A percentile compares a stretch with the other conserved stretches of the same genome.
Conservation (phyloP, 2,888 invertebrate genomes). For the Mesorhabditis sp. region DNA sequence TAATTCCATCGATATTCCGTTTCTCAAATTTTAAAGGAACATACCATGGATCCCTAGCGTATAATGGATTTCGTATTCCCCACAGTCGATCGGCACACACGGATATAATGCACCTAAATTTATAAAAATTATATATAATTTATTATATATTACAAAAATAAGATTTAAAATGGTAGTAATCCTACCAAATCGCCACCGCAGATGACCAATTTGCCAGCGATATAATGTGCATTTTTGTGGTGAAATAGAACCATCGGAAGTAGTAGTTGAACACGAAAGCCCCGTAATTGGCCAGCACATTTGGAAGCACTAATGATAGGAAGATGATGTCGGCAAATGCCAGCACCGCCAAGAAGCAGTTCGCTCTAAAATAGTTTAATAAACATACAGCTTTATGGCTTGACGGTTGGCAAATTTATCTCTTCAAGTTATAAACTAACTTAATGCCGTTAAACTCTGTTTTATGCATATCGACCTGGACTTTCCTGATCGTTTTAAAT, state of each 20-base stretch:
- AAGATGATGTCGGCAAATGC: constrained; percentile 55
- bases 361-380: constrained; percentile 36
- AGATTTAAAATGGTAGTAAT: not conserved
- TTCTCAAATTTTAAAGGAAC: constrained; percentile 5
- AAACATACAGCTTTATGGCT: not conserved
- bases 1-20: not conserved
- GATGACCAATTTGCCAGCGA: constrained; percentile 56
- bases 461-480: not conserved
- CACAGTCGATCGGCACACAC: constrained; percentile 54
- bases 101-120: constrained; percentile 53
- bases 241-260: constrained; percentile 47
- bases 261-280: constrained; percentile 49
- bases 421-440: too few relatives aligned
- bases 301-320: constrained; percentile 48
- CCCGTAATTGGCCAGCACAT: constrained; percentile 52
- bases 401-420: too few relatives aligned
- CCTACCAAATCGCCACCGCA: constrained; percentile 54
- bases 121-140: not conserved
- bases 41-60: constrained; percentile 23
- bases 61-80: constrained; percentile 52
- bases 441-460: not conserved
- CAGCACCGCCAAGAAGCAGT: constrained; percentile 50
- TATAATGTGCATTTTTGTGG: constrained; percentile 45
- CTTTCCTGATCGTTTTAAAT: not conserved
- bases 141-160: not conserved